Evolutionary conservation across 2,113 vertebrate species (phyloP), one percentile per base, ranked within the genome.

Genomic region (Ceyx cyanopectus): DNA sequence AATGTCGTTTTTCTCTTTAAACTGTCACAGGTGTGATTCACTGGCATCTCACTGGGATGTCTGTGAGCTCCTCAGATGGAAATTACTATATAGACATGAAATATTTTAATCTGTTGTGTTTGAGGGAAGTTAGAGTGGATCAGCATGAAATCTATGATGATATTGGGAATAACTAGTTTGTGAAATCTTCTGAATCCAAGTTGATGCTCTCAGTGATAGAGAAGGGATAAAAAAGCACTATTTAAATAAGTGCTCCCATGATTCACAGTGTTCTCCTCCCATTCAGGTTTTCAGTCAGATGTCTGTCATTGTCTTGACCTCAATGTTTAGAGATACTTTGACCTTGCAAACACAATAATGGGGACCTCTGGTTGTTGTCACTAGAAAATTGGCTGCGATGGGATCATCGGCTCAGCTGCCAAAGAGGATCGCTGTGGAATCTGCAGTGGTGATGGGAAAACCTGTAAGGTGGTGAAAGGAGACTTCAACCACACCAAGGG

Each of bases 401-500:
- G 99, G 80, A 98, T 99, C 96, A 99, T 99, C 30, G 99, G 99
- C 68, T 99, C 99, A 2, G 97, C 97, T 2, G 99, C 99, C 82
- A 99, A 98, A 92, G 99, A 99, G 95, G 99, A 99, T 97, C 98
- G 98, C 58, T 99, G 99, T 56, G 99, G 99, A 5, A 93, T 99
- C 82, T 99, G 99, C 94, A 99, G 97, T 17, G 99, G 99, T 16
- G 98, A 99, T 7, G 99, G 99, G 11, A 98, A 97, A 94, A 99
- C 98, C 87, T 99, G 99, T 96, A 98, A 98, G 53, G 98, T 99
- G 65, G 98, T 99, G 57, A 99, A 98, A 95, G 99, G 99, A 23
- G 99, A 99, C 97, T 99, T 99, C 97, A 99, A 99, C 95, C 99
- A 99, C 97, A 98, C 98, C 68, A 98, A 97, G 92, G 99, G 99